Base-by-base conservation (phyloP, 2,888 invertebrate genomes). In the Sphaerophoria taeniata region DNA sequence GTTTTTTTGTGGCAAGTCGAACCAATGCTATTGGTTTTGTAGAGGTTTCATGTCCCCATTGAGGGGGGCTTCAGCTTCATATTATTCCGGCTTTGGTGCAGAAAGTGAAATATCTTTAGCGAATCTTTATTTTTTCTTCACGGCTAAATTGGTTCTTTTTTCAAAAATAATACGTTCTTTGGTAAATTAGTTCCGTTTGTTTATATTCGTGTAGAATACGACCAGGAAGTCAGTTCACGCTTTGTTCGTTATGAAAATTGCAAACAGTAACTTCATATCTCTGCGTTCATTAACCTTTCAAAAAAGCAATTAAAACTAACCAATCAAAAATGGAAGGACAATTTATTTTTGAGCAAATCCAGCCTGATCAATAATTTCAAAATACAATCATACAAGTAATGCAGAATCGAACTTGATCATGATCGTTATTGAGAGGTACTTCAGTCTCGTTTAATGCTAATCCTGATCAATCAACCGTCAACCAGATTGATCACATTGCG, bases 161-260 rank as follows among this genome's bases (percentile, higher is more conserved):
- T n/a, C n/a, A n/a, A n/a, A 47, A 33, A 34, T 73, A 39, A 55
- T 34, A 58, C 51, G 61, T 67, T 76, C 16, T 39, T 24, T n/a
- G 55, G 60, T 58, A 63, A 34, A 61, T 77, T 67, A 56, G 72
- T 77, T 77, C 61, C 73, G 49, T 55, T 67, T 14, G 31, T 71
- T 72, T 72, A 67, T 69, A 12, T 56, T 24, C 16, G 9, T 67
- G 31, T 49, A n/a, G n/a, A n/a, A n/a, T n/a, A n/a, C n/a, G 47
- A 14, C 24, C 9, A 47, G 39, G 60, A 72, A 72, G 58, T 51
- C 47, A 4, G 9, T 43, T 16, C n/a, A 53, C 36, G 39, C 39
- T 53, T 12, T 39, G 39, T 24, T 67, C 53, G 53, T 12, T 24
- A 31, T 39, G n/a, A 36, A 53, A n/a, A n/a, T n/a, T n/a, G n/a